Conservation (phyloP, 2,888 invertebrate species). For the Macrosiphum euphorbiae region DNA sequence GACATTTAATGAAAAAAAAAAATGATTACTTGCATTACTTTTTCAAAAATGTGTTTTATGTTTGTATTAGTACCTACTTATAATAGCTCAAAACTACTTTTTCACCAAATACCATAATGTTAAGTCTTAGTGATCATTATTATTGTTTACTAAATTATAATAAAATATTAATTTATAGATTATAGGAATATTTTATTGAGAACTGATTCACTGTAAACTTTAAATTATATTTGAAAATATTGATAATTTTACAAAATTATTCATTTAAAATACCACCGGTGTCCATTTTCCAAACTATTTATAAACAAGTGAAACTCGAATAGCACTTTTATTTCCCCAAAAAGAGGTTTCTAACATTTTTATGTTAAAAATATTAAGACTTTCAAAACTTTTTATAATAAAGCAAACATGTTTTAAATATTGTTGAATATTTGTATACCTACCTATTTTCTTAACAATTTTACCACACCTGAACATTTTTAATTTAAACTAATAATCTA, state of each 20-base stretch:
- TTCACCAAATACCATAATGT: background rate
- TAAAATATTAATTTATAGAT: background rate
- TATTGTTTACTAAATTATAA: background rate
- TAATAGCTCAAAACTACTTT: background rate
- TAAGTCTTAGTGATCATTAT: background rate
- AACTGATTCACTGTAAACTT: background rate
- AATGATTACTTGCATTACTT: background rate
- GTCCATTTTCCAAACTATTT: background rate
- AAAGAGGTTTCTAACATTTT: background rate
- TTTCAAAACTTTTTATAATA: background rate
- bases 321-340: background rate
- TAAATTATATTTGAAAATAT: background rate
- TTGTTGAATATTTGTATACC: background rate
- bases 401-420: background rate
- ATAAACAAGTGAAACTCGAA: background rate
- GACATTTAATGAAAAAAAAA: background rate
- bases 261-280: no score
- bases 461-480: background rate
- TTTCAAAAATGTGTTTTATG: background rate
- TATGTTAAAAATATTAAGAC: background rate
- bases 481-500: background rate
- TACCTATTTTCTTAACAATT: background rate
- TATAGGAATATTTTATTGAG: background rate
- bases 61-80: background rate
- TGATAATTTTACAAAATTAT: background rate